Evolutionary conservation across 2,888 invertebrate genomes (phyloP), one percentile per base, ranked within the genome.

Genomic region (Ferdinandea cuprea): DNA sequence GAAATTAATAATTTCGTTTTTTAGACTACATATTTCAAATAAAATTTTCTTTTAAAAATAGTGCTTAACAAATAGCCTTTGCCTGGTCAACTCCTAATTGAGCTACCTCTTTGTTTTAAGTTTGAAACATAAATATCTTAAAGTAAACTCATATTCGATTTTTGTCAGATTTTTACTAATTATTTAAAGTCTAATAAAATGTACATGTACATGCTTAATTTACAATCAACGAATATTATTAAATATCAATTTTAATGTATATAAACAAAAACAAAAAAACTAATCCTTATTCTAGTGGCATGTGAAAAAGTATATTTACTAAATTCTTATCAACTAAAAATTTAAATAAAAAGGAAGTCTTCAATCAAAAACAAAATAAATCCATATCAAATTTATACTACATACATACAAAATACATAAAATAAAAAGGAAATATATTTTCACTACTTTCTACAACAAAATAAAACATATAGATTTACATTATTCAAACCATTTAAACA

Each of bases 401-500:
- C 50, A 68, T 68, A 63, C 50, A 69, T 76, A 69, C 42, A 69
- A 74, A 44, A 61, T 48, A 52, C 61, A 52, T 19, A 9, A 59
- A 65, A 56, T 37, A 56, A 61, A 72, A 66, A 63, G 52, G 54
- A 68, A 73, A 83, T 83, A 73, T 83, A 83, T 83, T 83, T 83
- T 83, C 72, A 83, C 61, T 83, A 78, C 63, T 73, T 72, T 83
- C 83, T 83, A 83, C 83, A 78, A 50, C 40, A 83, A 54, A 9
- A 42, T 66, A n/a, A 66, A 68, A 63, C 30, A 77, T 52, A 65
- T 68, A 61, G 30, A 63, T 74, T 68, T 68, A 59, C 59, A 68
- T 42, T 56, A 72, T 68, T 35, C 73, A 50, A 65, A 73, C 65
- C 46, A 63, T 65, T 30, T 88, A 88, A 86, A 85, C 78, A 86